phyloP scores from a whole-genome alignment of 2,888 invertebrate species.

The Callyntrura sp. region DNA sequence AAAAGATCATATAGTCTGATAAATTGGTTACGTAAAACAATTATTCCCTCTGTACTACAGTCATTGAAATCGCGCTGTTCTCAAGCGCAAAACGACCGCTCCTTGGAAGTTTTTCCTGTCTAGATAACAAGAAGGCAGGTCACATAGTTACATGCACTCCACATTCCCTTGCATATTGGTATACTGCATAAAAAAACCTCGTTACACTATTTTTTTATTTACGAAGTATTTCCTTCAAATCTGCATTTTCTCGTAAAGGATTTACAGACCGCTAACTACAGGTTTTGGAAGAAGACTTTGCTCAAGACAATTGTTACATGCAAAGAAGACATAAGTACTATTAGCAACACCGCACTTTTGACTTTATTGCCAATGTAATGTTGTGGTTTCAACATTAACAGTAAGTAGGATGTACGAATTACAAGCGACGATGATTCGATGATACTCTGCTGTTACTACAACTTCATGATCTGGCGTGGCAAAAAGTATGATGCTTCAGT shows the following conservation, averaged over 20 bases:
- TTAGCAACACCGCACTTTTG: no score
- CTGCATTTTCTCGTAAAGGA: background rate
- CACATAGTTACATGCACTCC: no score
- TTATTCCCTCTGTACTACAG: no score
- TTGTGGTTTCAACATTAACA: slow-evolving; percentile 21
- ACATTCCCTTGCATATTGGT: no score
- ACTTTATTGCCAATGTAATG: background rate
- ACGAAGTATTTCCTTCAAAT: background rate
- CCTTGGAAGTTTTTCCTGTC: no score
- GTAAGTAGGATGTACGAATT: slow-evolving; percentile 46
- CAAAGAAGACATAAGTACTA: background rate
- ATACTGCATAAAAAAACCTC: no score
- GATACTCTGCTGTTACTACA: background rate
- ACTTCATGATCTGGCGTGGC: slow-evolving; percentile 50
- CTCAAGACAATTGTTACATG: background rate
- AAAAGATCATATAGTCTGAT: no score
- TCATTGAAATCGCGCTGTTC: no score
- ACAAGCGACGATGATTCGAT: background rate
- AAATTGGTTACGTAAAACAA: no score
- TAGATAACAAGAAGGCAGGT: no score
- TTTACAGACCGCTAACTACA: background rate
- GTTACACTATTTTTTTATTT: no score
- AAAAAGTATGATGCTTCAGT: slow-evolving; percentile 62
- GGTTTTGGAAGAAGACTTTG: slow-evolving; percentile 25
- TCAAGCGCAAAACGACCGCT: no score